Base-by-base conservation (phyloP, 2,888 invertebrate genomes). In the Mythimna ferrago region DNA sequence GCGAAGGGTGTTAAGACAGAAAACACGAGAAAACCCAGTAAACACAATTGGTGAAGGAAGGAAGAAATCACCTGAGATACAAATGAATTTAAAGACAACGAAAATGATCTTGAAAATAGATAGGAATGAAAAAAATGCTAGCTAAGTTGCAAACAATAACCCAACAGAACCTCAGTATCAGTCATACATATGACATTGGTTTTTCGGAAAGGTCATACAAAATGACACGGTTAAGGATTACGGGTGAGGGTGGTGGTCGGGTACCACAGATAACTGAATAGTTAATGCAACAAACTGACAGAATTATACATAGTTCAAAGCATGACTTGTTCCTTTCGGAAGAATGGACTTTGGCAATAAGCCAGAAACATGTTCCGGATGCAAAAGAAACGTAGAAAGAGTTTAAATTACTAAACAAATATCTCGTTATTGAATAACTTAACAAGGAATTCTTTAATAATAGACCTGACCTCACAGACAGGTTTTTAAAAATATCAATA, bases 381-480 rank as follows among this genome's bases (percentile, higher is more conserved):
- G 70, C 70, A 70, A 78, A 77, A 78, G 38, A 68, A 75, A 75
- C 63, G 60, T 48, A 48, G 48, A 6, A 16, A 48, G 48, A 48
- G 2, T 77, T 67, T 66, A 74, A 80, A 80, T 63, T 76, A 51
- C 61, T 77, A 82, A 79, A 79, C 64, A 79, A 77, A 78, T 41
- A 61, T 35, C n/a, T 41, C 11, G 19, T 35, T 57, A 65, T 44
- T 66, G 62, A 70, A 81, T 76, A 71, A 76, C 63, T 76, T 66
- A 38, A 63, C 32, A 38, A 56, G 57, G 65, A 78, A 77, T 72
- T 41, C 48, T 58, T 58, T 51, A 66, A 65, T 61, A 78, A 76
- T 76, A 78, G 32, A 78, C 56, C 57, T 62, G 72, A 82, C 44
- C 67, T 71, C 60, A 72, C 53, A 51, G 71, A 82, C 79, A 54